These are phyloP conservation scores for Metacarcinus magister DNA, from an alignment of 2,888 invertebrate species.

Conservation along the genomic window DNA sequence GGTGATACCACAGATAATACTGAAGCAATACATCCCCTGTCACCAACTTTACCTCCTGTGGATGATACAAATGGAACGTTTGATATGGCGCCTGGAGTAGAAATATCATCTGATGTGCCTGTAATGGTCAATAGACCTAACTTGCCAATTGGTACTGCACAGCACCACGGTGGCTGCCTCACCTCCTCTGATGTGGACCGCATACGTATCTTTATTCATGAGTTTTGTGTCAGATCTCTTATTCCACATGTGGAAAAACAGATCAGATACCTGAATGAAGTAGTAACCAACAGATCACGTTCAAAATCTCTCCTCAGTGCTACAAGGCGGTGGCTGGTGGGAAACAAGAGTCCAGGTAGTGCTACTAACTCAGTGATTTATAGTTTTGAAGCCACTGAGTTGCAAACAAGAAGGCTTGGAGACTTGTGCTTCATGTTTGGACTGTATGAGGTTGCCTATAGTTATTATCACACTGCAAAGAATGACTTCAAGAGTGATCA, in stretches of 20 bases:
- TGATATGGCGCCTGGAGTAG: constrained; percentile 73
- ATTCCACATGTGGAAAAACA: constrained; percentile 96
- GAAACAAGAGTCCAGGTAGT: constrained; percentile 90
- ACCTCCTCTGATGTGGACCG: constrained; percentile 93
- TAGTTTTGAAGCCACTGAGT: constrained; percentile 93
- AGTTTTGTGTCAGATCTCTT: constrained; percentile 93
- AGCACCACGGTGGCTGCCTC: constrained; percentile 88
- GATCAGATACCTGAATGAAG: constrained; percentile 83
- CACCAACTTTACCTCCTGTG: constrained; percentile 71
- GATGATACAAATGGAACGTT: constrained; percentile 78
- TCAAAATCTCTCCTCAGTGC: constrained; percentile 92
- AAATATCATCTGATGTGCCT: constrained; percentile 79
- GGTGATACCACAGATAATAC: constrained; percentile 73
- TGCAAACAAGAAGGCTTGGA: constrained; percentile 95
- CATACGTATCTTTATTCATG: constrained; percentile 92
- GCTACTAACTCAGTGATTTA: constrained; percentile 87
- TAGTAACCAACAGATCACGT: constrained; percentile 80
- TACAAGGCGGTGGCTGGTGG: constrained; percentile 97
- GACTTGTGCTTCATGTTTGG: constrained; percentile 99
- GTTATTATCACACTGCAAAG: constrained; percentile 97
- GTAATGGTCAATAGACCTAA: constrained; percentile 75
- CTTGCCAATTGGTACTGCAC: constrained; percentile 65
- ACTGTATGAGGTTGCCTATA: constrained; percentile 94
- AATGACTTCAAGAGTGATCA: constrained; percentile 98
- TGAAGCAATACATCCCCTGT: constrained; percentile 79